Conservation (phyloP, 2,888 invertebrate species). For the Germaria angustata region DNA sequence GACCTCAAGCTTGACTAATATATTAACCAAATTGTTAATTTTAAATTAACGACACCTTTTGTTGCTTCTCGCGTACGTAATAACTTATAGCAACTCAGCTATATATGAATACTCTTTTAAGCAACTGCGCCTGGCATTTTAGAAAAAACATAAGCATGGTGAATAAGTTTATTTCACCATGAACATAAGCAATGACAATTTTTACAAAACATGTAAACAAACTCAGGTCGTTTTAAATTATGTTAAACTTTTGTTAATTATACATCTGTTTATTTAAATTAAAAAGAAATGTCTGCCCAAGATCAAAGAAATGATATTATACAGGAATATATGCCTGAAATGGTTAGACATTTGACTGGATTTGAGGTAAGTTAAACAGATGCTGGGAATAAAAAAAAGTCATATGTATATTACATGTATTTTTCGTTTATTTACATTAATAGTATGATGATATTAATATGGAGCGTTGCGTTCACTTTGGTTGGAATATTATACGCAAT, state of each 20-base stretch:
- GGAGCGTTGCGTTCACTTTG: slow-evolving; percentile 77
- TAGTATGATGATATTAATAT: slow-evolving; percentile 79
- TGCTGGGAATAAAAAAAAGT: neutral
- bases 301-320: slow-evolving; percentile 73
- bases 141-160: neutral
- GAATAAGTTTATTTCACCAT: neutral
- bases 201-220: slow-evolving; percentile 38
- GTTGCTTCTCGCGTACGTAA: no score
- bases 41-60: no score
- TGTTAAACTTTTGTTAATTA: neutral
- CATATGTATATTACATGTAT: no score
- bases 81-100: neutral
- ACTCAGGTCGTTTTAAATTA: neutral
- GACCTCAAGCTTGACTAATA: no score
- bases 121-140: neutral
- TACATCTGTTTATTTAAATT: neutral
- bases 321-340: slow-evolving; percentile 71
- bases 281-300: slow-evolving; percentile 67
- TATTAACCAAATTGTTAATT: no score
- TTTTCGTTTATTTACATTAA: neutral
- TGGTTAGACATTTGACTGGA: slow-evolving; percentile 72
- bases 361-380: slow-evolving; percentile 69
- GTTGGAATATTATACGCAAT: slow-evolving; percentile 78
- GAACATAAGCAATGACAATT: no score
- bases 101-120: neutral